Base-by-base conservation (phyloP, 2,888 invertebrate genomes). In the Phengaris alcon region DNA sequence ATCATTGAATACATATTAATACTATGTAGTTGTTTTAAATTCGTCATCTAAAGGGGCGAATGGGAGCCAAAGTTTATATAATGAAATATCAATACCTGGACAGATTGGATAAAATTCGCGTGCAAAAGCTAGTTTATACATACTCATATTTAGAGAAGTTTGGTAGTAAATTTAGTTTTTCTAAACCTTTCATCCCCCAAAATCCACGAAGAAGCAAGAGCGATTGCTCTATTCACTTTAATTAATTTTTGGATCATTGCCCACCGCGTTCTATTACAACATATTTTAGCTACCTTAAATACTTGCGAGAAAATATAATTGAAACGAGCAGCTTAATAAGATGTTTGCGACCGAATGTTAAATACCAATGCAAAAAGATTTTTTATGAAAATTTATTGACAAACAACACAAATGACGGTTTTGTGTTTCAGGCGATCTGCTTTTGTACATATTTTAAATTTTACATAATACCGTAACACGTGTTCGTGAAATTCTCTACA, bases 231-330 rank as follows among this genome's bases (percentile, higher is more conserved):
- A 64, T 64, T 35, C 64, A 13, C 64, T 64, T 64, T 64, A 64
- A 64, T 64, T 64, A 64, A 64, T 64, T 64, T 64, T 64, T 64
- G 64, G 64, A 64, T 13, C 35, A 35, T 22, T 64, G 64, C 64
- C 64, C 64, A 64, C 64, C 64, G 59, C 59, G 35, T 35, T 12
- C 64, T 44, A 64, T 64, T 64, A 64, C 35, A 64, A 12, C 35
- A 64, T 64, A 44, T 64, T 64, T 64, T 44, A 64, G 35, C 44
- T 44, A 64, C 64, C 35, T 64, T 64, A 64, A 35, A 64, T 64
- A 64, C 59, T 59, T 59, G n/a, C 35, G 2, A 9, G 10, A 59
- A 59, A 22, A 59, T 22, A 59, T 10, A 59, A 22, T 35, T 59
- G 35, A 22, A 64, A 12, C 35, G 35, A 35, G 35, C 12, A 52